Conservation (phyloP, 1,140 invertebrate genomes). For the Drosophila triauraria region DNA sequence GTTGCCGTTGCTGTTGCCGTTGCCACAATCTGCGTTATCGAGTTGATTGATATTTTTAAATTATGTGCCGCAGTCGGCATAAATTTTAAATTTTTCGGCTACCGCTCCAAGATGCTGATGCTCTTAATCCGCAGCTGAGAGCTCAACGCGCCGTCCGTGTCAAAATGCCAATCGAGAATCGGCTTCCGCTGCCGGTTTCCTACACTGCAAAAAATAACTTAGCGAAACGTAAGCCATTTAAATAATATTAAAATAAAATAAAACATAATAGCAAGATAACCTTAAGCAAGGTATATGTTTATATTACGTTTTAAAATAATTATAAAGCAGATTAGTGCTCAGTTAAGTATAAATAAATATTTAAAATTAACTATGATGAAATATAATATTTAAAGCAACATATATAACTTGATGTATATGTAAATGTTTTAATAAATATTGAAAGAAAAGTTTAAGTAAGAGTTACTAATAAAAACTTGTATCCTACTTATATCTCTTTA, state of each 20-base stretch:
- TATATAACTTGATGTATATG: no score
- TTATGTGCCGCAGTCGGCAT: conserved; percentile 81
- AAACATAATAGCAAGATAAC: no score
- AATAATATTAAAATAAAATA: neutral
- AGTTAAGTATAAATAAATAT: no score
- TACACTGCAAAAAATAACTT: neutral
- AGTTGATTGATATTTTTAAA: conserved; percentile 84
- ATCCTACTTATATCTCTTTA: no score
- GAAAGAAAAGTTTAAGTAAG: no score
- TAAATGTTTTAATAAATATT: no score
- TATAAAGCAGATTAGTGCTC: no score
- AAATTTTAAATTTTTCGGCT: conserved; percentile 75
- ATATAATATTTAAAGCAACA: no score
- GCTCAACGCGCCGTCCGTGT: conserved; percentile 70
- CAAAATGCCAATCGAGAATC: conserved; percentile 78
- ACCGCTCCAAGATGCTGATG: conserved; percentile 60
- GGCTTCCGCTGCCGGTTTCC: conserved; percentile 17
- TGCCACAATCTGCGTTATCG: conserved; percentile 75
- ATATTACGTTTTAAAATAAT: no score
- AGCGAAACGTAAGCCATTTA: fast-evolving
- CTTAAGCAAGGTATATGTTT: no score
- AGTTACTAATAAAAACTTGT: no score
- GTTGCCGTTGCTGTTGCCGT: neutral
- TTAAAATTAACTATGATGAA: no score
- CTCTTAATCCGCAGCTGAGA: conserved; percentile 67